These are phyloP conservation scores for Coelinius sp. DNA, from an alignment of 2,888 invertebrate genomes.

Conservation along the genomic window DNA sequence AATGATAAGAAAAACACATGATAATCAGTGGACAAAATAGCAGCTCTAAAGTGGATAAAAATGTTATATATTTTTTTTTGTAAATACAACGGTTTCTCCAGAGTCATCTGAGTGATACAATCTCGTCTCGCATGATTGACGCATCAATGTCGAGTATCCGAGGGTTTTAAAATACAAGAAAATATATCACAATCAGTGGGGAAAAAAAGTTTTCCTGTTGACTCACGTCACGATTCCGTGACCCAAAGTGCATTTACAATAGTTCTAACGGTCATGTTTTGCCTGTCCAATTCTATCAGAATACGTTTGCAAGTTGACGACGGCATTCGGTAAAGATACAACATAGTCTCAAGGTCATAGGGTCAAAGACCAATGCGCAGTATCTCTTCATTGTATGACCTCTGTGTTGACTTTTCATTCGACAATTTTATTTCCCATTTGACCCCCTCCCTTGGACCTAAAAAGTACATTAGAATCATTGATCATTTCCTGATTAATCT, in stretches of 20 bases:
- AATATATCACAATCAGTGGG: neutral
- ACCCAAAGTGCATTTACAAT: conserved; percentile 36
- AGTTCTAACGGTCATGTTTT: conserved; percentile 29
- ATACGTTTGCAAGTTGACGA: neutral
- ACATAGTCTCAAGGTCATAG: conserved; percentile 1
- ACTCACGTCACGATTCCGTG: conserved; percentile 32
- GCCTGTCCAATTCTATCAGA: conserved; percentile 1
- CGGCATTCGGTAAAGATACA: neutral
- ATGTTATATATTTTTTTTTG: conserved; percentile 1
- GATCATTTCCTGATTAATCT: neutral
- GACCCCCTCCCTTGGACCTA: neutral
- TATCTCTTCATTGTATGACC: conserved; percentile 15
- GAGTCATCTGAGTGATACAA: neutral
- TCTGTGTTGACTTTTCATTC: neutral
- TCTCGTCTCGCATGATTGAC: neutral
- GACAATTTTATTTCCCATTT: conserved; percentile 20
- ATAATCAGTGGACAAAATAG: neutral
- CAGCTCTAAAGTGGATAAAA: neutral
- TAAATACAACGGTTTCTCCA: neutral
- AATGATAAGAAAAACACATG: conserved; percentile 34
- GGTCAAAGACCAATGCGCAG: conserved; percentile 1
- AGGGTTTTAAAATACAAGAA: neutral
- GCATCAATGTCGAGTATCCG: neutral
- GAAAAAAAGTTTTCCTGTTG: conserved; percentile 14
- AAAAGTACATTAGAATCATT: neutral